Evolutionary conservation across 2,888 invertebrate species (phyloP).

Genomic region (Agriopis aurantiaria): DNA sequence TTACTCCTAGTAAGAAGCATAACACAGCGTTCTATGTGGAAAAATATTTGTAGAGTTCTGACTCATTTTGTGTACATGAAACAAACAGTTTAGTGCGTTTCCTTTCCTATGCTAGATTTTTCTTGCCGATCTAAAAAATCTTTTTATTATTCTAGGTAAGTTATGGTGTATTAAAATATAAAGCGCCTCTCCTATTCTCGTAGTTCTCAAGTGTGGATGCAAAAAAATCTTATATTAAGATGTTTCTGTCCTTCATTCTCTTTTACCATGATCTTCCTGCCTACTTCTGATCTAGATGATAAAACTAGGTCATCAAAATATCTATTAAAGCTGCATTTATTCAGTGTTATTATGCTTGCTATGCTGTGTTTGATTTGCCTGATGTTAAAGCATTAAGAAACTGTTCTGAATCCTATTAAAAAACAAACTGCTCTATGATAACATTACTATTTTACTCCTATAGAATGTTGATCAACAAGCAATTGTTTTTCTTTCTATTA

Average conservation of each 20-base stretch:
- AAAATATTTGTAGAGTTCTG: conserved; percentile 37
- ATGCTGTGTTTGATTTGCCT: neutral
- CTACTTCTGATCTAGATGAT: conserved; percentile 15
- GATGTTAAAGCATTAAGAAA: neutral
- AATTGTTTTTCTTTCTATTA: neutral
- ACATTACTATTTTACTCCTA: neutral
- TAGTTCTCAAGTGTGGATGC: neutral
- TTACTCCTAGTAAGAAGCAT: conserved; percentile 30
- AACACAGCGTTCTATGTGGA: conserved; percentile 12
- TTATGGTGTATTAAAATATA: conserved; percentile 11
- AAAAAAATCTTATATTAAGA: neutral
- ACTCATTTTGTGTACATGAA: conserved; percentile 36
- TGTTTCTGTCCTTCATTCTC: conserved; percentile 1
- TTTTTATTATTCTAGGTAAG: conserved; percentile 33
- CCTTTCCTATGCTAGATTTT: conserved; percentile 32
- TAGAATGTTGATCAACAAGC: conserved; percentile 6
- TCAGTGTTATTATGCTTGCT: neutral
- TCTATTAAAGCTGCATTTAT: conserved; percentile 7
- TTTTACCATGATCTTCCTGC: neutral
- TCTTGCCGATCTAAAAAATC: conserved; percentile 34
- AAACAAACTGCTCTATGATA: conserved; percentile 9
- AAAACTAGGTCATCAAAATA: conserved; percentile 38
- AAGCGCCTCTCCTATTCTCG: neutral
- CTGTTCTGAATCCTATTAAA: neutral
- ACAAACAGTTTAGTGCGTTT: conserved; percentile 38